A percentile compares a stretch with the other conserved stretches of the same genome.
Evolutionary conservation across 2,888 invertebrate genomes (phyloP).

Genomic region (Pseudococcus jackbeardsleyi): DNA sequence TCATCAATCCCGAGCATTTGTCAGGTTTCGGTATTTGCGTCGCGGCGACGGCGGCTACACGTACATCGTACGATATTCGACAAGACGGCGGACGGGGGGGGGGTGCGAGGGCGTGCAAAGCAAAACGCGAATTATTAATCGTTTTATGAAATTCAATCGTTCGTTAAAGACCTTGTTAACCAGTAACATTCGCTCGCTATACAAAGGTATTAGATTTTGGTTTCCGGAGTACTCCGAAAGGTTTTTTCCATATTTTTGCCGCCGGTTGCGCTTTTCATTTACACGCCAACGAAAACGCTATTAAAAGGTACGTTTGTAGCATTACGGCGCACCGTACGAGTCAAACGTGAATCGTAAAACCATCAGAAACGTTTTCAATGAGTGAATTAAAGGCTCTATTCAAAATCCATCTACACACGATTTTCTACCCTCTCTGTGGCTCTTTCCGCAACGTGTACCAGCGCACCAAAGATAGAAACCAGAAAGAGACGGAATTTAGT

Average conservation of each 20-base stretch:
- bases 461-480: not conserved
- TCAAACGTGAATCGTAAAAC: not conserved
- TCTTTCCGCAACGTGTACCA: not conserved
- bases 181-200: not conserved
- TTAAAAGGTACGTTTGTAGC: not conserved
- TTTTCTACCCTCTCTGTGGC: not conserved
- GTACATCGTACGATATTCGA: no score
- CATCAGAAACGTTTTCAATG: not conserved
- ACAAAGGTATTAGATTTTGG: not conserved
- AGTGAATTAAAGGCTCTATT: conserved; percentile 17
- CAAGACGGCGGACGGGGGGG: no score
- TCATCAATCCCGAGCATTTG: not conserved
- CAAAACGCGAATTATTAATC: conserved; percentile 33
- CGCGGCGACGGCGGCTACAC: no score
- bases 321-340: not conserved
- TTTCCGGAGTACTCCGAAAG: not conserved
- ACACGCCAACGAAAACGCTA: not conserved
- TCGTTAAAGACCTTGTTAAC: conserved; percentile 14
- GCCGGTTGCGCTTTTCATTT: not conserved
- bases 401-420: conserved; percentile 12
- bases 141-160: conserved; percentile 39
- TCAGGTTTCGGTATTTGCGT: not conserved
- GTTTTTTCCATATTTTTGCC: conserved; percentile 8
- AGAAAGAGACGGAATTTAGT: not conserved
- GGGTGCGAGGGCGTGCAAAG: not conserved